Evolutionary conservation across 2,797 vertebrate species (phyloP), one percentile per base, ranked within the genome.

Genomic region (Masticophis lateralis): DNA sequence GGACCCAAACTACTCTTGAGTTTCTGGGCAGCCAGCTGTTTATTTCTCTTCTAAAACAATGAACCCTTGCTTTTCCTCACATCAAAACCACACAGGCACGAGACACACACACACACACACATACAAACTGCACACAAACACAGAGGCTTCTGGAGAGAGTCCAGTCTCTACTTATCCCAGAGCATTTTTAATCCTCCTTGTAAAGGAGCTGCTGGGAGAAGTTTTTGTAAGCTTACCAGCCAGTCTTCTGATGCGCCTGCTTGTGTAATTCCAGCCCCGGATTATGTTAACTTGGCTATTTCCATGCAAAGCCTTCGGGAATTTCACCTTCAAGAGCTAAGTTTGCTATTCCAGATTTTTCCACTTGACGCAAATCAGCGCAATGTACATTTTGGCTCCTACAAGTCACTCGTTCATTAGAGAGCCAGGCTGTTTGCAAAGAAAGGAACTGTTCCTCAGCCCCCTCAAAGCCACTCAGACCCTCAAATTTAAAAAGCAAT

Each of bases 401-500:
- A 96, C 95, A 96, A 74, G n/a, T 1, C n/a, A 8, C 1, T 37
- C 66, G 97, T 97, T 98, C 97, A 98, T 97, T 97, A 97, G 95
- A 94, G 96, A 96, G 94, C 95, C 95, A 96, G 97, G 97, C 96
- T 96, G 95, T 96, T 97, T 97, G 95, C 95, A 96, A 97, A 96
- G 97, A 97, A 96, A 94, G 96, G 95, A 95, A 86, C 96, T 96
- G 95, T 97, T 97, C 97, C 91, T 93, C 97, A 95, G 96, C 96
- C 96, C 60, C 95, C 95, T 96, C 96, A 96, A 92, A 94, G 97
- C 96, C 97, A 96, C 97, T 97, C 96, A 90, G 95, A 96, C 97
- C 96, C 96, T 96, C 97, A 98, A 97, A 98, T 97, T 97, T 97
- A 96, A 98, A 98, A 98, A 98, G 97, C 97, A 98, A 97, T 98